Base-by-base conservation (phyloP, 2,797 vertebrate species). In the Buceros bicornis region DNA sequence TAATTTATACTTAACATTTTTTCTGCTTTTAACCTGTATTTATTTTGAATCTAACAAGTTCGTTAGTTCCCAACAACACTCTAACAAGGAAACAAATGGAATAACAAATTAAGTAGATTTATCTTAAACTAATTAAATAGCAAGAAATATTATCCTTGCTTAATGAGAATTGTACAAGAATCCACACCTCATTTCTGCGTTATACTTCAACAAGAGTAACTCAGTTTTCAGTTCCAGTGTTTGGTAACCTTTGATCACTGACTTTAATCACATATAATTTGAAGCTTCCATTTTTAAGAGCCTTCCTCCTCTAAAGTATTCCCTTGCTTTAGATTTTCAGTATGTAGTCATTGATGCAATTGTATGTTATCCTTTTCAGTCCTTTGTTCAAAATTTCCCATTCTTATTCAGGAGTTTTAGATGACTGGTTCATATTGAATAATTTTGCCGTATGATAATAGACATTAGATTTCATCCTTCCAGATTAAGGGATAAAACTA, bases 21-120 rank as follows among this genome's bases (percentile, higher is more conserved):
- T 82, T 88, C 31, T 96, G 25, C 11, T 71, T 95, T 97, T 97
- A 93, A 91, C 31, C 65, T 94, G 96, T 96, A 33, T 92, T 82
- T 95, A 43, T 95, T 97, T 97, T 95, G 40, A 89, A 90, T 89
- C 48, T 87, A 95, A 10, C 40, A 56, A 95, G 81, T 82, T 87
- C 24, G 84, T 76, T 92, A 67, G 56, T 65, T 82, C 19, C 47
- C 35, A 70, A 28, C 5, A 92, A 88, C 43, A 74, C 58, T 4
- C 5, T 80, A 84, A 67, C 13, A 81, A 62, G 8, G 18, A 92
- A 86, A 86, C 13, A 64, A n/a, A 78, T 28, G 11, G 37, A 85
- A 64, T 67, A 80, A 40, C 4, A 58, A 60, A 65, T 77, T 58
- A 74, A 67, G 42, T 22, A 74, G 6, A 79, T 66, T 78, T 73